Evolutionary conservation across 2,888 invertebrate species (phyloP).

Genomic region (Cecidostiba fungosa): DNA sequence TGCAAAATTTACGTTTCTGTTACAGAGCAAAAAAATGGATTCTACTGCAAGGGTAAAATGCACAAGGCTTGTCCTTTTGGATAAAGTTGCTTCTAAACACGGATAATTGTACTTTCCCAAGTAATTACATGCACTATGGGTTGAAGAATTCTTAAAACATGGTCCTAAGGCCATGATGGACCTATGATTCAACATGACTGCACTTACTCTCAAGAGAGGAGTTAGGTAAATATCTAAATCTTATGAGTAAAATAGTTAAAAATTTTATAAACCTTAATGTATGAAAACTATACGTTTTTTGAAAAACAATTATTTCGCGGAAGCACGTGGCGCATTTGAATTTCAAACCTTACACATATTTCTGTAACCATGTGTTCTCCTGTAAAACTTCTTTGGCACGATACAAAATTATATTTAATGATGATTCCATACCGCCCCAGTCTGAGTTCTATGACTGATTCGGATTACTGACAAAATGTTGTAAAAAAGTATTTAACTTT

Average conservation of each 20-base stretch:
- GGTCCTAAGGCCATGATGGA: neutral
- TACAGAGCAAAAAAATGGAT: neutral
- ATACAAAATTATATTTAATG: constrained; percentile 23
- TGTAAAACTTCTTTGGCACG: too few relatives aligned
- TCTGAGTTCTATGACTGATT: constrained; percentile 75
- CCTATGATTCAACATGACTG: neutral
- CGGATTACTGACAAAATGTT: constrained; percentile 66
- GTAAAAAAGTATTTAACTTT: neutral
- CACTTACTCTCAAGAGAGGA: neutral
- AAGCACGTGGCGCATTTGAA: too few relatives aligned
- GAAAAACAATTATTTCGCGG: too few relatives aligned
- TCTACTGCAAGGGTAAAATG: neutral
- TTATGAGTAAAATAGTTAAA: too few relatives aligned
- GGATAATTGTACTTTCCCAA: neutral
- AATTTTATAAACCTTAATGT: too few relatives aligned
- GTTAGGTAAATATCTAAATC: neutral
- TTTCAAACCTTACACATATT: too few relatives aligned
- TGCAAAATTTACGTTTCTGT: neutral
- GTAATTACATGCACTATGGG: neutral
- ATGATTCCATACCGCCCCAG: constrained; percentile 75
- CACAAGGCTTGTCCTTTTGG: neutral
- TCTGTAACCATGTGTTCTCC: neutral
- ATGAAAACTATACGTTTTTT: too few relatives aligned
- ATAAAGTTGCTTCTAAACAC: neutral
- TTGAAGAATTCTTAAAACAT: neutral